These are phyloP conservation scores for Phytoseiulus persimilis DNA, from an alignment of 2,888 invertebrate species.

Conservation along the genomic window DNA sequence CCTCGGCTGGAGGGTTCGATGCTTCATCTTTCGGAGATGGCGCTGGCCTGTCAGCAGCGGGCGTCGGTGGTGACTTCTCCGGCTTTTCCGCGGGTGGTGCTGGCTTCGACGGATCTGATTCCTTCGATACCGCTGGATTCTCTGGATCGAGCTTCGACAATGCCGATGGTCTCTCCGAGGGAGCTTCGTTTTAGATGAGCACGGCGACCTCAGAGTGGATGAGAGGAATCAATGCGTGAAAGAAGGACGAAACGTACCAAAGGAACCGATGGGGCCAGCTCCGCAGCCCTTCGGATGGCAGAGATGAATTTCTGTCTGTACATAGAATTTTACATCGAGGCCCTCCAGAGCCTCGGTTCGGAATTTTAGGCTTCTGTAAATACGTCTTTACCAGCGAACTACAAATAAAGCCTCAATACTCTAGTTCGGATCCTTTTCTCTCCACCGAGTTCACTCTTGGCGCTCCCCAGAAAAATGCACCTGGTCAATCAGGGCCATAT, in stretches of 20 bases:
- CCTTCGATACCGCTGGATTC: slow-evolving; percentile 22
- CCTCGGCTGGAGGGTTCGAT: slow-evolving; percentile 25
- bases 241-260: neutral
- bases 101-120: neutral
- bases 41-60: slow-evolving; percentile 15
- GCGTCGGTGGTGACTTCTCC: slow-evolving; percentile 9
- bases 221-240: neutral
- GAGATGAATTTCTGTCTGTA: neutral
- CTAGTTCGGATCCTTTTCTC: neutral
- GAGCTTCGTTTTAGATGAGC: slow-evolving; percentile 18
- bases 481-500: too few species aligned
- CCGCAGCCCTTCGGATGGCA: neutral
- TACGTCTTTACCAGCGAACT: neutral
- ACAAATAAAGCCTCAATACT: neutral
- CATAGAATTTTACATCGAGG: neutral
- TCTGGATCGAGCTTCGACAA: slow-evolving; percentile 16
- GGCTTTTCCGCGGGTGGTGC: neutral
- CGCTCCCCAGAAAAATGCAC: too few species aligned
- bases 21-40: slow-evolving; percentile 29
- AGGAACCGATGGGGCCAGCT: neutral
- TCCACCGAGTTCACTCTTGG: too few species aligned
- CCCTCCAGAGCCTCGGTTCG: neutral
- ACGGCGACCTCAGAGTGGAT: neutral
- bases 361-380: neutral
- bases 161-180: slow-evolving; percentile 18